phyloP scores from a whole-genome alignment of 2,797 vertebrate species.

The Antennarius maculatus region DNA sequence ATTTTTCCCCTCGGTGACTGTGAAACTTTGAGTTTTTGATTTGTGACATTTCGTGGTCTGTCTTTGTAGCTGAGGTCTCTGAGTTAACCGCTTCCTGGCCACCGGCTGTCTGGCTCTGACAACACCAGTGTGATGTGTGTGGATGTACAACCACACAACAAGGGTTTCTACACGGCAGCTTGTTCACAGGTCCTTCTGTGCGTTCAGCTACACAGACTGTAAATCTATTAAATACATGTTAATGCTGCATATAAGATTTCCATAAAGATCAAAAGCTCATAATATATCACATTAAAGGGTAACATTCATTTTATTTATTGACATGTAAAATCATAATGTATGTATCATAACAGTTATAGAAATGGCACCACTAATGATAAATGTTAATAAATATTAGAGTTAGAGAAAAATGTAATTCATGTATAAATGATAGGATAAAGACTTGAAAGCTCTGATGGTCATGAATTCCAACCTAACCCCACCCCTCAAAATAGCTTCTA shows the following conservation, averaged over 20 bases:
- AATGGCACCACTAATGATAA: too few relatives aligned
- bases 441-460: too few relatives aligned
- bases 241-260: too few relatives aligned
- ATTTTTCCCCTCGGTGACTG: constrained; percentile 68
- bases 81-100: constrained; percentile 66
- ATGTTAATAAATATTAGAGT: too few relatives aligned
- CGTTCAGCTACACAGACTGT: neutral
- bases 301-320: neutral
- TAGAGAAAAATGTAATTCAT: too few relatives aligned
- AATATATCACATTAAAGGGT: neutral
- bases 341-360: too few relatives aligned
- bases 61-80: constrained; percentile 71
- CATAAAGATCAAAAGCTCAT: neutral
- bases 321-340: too few relatives aligned
- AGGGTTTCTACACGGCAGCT: constrained; percentile 4
- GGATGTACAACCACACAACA: constrained; percentile 13
- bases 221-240: neutral
- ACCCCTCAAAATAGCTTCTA: too few relatives aligned
- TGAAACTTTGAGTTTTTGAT: constrained; percentile 83
- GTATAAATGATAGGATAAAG: too few relatives aligned
- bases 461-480: too few relatives aligned
- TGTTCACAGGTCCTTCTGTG: constrained; percentile 11
- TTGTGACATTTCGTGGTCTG: constrained; percentile 74
- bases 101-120: constrained; percentile 45
- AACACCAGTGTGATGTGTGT: constrained; percentile 27